Conservation (phyloP, 2,888 invertebrate species). For the Ommatoiulus sabulosus region DNA sequence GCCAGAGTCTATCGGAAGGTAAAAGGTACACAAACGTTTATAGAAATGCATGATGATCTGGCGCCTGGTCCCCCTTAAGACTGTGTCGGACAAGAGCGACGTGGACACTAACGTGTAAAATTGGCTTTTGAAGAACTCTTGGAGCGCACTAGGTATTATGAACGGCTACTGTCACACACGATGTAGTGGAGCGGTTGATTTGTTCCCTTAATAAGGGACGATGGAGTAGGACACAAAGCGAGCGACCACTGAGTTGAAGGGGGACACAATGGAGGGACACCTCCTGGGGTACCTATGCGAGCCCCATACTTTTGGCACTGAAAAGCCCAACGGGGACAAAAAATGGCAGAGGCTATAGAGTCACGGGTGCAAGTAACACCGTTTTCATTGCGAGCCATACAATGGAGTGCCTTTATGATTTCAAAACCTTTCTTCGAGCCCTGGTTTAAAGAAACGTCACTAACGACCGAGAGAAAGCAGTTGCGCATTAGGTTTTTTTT, state of each 20-base stretch:
- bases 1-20: neutral
- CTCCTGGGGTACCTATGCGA: slow-evolving; percentile 42
- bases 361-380: slow-evolving; percentile 6
- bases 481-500: neutral
- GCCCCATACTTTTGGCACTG: neutral
- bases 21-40: slow-evolving; percentile 28
- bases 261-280: slow-evolving; percentile 52
- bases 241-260: slow-evolving; percentile 57
- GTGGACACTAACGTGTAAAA: slow-evolving; percentile 56
- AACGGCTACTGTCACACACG: slow-evolving; percentile 52
- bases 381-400: neutral
- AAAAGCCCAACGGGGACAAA: neutral
- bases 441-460: slow-evolving; percentile 43
- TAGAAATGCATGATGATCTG: slow-evolving; percentile 53
- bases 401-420: neutral
- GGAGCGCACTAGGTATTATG: slow-evolving; percentile 49
- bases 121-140: slow-evolving; percentile 57
- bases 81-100: slow-evolving; percentile 49
- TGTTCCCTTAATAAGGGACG: slow-evolving; percentile 56
- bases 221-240: slow-evolving; percentile 55
- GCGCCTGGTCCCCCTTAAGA: slow-evolving; percentile 46
- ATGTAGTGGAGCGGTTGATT: slow-evolving; percentile 58
- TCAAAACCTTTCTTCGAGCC: neutral
- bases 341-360: slow-evolving; percentile 19
- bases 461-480: slow-evolving; percentile 23